A percentile compares a stretch with the other conserved stretches of the same genome.
Evolutionary conservation across 2,113 vertebrate species (phyloP).

Genomic region (Steatornis caripensis): DNA sequence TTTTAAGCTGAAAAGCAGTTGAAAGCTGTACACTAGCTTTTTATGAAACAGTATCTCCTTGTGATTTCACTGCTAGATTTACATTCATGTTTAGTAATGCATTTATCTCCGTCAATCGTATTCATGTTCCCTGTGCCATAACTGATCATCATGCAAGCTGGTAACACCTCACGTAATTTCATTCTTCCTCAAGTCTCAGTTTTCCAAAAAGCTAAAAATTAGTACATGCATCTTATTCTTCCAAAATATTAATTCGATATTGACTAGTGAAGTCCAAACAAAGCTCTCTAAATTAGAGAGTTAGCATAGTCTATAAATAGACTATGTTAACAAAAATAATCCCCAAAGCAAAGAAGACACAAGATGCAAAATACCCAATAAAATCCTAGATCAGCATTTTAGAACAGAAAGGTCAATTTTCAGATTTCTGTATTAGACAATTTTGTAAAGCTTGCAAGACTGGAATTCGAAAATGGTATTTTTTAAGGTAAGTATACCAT

Average conservation of each 20-base stretch:
- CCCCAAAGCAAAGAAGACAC: background rate
- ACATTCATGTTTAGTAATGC: background rate
- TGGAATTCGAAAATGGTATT: background rate
- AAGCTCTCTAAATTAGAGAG: background rate
- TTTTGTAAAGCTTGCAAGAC: background rate
- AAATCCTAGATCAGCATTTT: background rate
- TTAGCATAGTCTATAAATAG: background rate
- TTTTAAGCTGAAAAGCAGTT: background rate
- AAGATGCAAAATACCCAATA: background rate
- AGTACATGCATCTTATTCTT: background rate
- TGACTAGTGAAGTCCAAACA: background rate
- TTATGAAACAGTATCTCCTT: background rate
- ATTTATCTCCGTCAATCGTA: background rate
- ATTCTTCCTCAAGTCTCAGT: background rate
- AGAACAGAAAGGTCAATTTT: background rate
- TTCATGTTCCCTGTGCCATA: background rate
- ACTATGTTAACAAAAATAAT: background rate
- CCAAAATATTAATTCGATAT: background rate
- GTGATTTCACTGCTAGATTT: background rate
- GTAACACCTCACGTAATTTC: background rate
- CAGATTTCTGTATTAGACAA: background rate
- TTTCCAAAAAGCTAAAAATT: background rate
- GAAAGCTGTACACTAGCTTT: background rate
- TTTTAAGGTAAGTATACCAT: background rate
- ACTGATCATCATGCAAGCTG: background rate